Percentiles rank a stretch among this genome's conserved stretches.
Evolutionary conservation across 2,797 vertebrate genomes (phyloP).

Genomic region (Pyrocephalus nanus): DNA sequence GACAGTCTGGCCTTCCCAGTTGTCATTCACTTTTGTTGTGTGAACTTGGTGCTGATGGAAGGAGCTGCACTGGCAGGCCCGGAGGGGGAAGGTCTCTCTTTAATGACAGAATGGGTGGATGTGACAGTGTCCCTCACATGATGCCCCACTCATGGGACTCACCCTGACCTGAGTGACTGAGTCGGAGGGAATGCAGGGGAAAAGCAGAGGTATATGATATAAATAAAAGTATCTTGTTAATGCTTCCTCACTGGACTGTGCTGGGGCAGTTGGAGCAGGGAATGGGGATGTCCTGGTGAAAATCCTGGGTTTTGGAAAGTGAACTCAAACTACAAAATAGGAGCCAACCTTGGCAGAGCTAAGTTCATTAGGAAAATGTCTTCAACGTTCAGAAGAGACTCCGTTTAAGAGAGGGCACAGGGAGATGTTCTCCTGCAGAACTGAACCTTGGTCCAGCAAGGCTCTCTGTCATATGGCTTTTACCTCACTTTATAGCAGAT

Average conservation of each 20-base stretch:
- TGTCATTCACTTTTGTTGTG: not conserved
- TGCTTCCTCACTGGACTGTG: not conserved
- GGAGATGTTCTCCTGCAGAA: not conserved
- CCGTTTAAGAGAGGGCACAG: not conserved
- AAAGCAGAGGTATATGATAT: not conserved
- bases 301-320: not conserved
- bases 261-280: not conserved
- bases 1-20: not conserved
- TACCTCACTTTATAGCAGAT: not conserved
- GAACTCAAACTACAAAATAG: not conserved
- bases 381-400: not conserved
- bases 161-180: not conserved
- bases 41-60: not conserved
- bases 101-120: not conserved
- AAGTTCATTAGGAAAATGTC: not conserved
- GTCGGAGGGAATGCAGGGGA: not conserved
- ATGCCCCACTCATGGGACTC: not conserved
- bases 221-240: not conserved
- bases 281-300: not conserved
- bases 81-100: not conserved
- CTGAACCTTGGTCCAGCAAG: not conserved
- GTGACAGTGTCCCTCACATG: fast-evolving
- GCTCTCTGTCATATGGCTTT: not conserved
- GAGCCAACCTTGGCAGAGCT: not conserved
- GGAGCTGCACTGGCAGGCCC: not conserved